Conservation (phyloP, 2,888 invertebrate genomes). For the Panzeria rudis region DNA sequence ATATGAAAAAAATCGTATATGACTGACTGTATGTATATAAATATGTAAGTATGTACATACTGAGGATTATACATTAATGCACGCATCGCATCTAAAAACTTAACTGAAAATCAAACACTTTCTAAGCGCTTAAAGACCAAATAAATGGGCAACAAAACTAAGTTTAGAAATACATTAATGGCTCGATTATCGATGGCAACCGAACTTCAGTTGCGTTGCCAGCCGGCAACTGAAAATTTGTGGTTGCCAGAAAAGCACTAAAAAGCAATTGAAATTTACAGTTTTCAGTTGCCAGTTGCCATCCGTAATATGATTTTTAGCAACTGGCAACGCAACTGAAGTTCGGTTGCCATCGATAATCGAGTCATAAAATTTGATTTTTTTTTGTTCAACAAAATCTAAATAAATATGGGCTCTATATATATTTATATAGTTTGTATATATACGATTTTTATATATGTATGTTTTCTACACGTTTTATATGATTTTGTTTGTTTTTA, state of each 20-base stretch:
- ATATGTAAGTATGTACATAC: not conserved
- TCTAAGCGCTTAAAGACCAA: conserved; percentile 24
- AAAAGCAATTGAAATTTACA: too few species aligned
- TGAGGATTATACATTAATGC: not conserved
- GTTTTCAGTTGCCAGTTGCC: too few species aligned
- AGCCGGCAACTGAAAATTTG: too few species aligned
- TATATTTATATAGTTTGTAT: conserved; percentile 35
- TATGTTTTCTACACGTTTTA: conserved; percentile 44
- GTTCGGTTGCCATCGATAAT: too few species aligned
- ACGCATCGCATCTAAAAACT: conserved; percentile 30
- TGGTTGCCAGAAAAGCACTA: too few species aligned
- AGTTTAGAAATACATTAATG: conserved; percentile 19
- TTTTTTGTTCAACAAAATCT: conserved; percentile 7
- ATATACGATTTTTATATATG: conserved; percentile 50
- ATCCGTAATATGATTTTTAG: too few species aligned
- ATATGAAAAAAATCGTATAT: not conserved
- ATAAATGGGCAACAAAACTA: conserved; percentile 20
- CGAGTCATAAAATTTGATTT: not conserved
- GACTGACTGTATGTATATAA: not conserved
- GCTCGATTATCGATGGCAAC: too few species aligned
- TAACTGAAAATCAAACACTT: conserved; percentile 9
- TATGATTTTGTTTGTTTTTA: conserved; percentile 53
- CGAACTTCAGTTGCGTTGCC: too few species aligned
- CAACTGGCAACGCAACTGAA: too few species aligned
- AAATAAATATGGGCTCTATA: conserved; percentile 54